Percentiles rank a stretch among this genome's conserved stretches.
These are phyloP conservation scores for Chalcosyrphus nemorum DNA, from an alignment of 2,888 invertebrate genomes.

Conservation along the genomic window DNA sequence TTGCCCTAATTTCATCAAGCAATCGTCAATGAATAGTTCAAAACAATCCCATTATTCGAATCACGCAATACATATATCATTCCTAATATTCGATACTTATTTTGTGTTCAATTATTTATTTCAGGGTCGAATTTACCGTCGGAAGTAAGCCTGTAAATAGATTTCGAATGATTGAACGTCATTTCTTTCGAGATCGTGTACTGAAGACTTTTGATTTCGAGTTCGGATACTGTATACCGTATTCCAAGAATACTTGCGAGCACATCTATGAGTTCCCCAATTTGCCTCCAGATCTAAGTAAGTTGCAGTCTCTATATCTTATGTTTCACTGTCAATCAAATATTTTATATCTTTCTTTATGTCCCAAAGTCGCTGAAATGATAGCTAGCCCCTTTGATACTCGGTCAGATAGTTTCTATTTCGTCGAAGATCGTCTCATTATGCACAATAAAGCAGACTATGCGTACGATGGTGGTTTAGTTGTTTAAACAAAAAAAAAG, in stretches of 20 bases:
- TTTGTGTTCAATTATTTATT: constrained; percentile 64
- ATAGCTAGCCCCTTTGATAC: constrained; percentile 97
- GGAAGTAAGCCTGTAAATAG: constrained; percentile 95
- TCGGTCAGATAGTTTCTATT: constrained; percentile 99
- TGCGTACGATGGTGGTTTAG: constrained; percentile 93
- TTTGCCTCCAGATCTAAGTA: constrained; percentile 92
- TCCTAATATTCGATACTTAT: neutral
- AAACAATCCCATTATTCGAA: neutral
- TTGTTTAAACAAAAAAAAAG: constrained; percentile 77
- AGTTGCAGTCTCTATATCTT: constrained; percentile 78
- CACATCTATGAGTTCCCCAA: constrained; percentile 99
- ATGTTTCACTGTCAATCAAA: neutral
- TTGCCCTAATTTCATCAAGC: neutral
- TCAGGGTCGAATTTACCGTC: constrained; percentile 97
- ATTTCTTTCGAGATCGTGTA: constrained; percentile 95
- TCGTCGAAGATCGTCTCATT: constrained; percentile 97
- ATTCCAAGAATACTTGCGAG: constrained; percentile 98
- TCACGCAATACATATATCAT: neutral
- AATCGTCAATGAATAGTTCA: too few relatives aligned
- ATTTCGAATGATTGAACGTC: constrained; percentile 99
- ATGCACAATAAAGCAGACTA: constrained; percentile 99
- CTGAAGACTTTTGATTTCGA: constrained; percentile 99
- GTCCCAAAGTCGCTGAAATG: constrained; percentile 94
- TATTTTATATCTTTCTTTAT: constrained; percentile 20
- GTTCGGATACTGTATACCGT: constrained; percentile 99